Percentiles rank a stretch among this genome's conserved stretches.
Evolutionary conservation across 2,888 invertebrate species (phyloP).

Genomic region (Chloroclystis v-ata): DNA sequence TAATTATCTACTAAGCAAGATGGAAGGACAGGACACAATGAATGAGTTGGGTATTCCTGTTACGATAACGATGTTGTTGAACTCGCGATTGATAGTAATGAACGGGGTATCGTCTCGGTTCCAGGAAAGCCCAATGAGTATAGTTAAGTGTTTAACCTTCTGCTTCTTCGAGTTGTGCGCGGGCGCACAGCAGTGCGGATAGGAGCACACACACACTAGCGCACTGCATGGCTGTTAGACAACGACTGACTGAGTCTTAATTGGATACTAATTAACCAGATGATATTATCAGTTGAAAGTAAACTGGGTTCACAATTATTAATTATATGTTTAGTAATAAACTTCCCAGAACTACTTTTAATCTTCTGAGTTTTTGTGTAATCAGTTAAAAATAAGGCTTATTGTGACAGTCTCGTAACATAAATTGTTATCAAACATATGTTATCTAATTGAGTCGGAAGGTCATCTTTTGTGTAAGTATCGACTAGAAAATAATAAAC

Average conservation of each 20-base stretch:
- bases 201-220: slow-evolving; percentile 40
- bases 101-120: slow-evolving; percentile 7
- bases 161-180: slow-evolving; percentile 36
- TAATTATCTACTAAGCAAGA: slow-evolving; percentile 45
- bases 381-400: too few relatives aligned
- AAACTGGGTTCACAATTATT: background rate
- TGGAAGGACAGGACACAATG: slow-evolving; percentile 38
- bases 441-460: slow-evolving; percentile 1
- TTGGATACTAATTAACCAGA: background rate
- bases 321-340: background rate
- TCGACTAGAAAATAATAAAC: background rate
- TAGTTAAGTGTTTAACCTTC: slow-evolving; percentile 44
- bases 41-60: slow-evolving; percentile 35
- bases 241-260: slow-evolving; percentile 9
- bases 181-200: slow-evolving; percentile 41
- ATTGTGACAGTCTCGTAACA: too few relatives aligned
- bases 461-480: slow-evolving; percentile 2
- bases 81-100: slow-evolving; percentile 1
- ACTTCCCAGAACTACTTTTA: too few relatives aligned
- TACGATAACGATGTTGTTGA: slow-evolving; percentile 12
- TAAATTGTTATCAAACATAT: too few relatives aligned
- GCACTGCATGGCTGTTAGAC: slow-evolving; percentile 34
- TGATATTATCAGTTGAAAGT: slow-evolving; percentile 1
- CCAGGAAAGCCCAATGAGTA: slow-evolving; percentile 38
- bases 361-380: too few relatives aligned